These are phyloP conservation scores for Paramormyrops kingsleyae DNA, from an alignment of 2,113 vertebrate species.

Conservation along the genomic window DNA sequence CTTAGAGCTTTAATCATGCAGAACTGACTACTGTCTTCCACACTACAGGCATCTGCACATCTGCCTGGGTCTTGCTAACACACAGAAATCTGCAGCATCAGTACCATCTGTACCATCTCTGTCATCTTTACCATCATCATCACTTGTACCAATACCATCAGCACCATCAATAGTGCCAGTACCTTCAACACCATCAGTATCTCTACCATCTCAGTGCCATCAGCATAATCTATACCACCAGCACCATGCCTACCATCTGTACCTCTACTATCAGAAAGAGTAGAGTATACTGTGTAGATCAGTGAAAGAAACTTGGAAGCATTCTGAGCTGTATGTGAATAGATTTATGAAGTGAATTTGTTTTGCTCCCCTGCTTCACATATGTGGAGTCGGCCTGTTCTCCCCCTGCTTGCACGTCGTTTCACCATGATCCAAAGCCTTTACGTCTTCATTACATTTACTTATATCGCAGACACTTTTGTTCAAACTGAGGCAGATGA, in stretches of 20 bases:
- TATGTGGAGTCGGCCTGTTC: background rate
- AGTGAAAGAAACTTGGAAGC: background rate
- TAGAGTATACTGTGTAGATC: background rate
- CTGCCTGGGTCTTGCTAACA: background rate
- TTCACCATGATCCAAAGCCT: background rate
- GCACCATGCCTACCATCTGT: background rate
- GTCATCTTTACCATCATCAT: background rate
- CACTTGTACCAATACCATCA: background rate
- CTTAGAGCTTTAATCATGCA: background rate
- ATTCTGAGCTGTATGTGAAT: background rate
- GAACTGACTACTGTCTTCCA: background rate
- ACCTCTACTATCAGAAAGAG: background rate
- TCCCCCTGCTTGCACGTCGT: background rate
- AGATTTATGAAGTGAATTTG: background rate
- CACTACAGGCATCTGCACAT: background rate
- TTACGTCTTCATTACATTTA: background rate
- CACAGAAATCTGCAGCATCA: background rate
- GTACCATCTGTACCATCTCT: background rate
- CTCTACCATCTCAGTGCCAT: background rate
- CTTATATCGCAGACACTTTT: background rate
- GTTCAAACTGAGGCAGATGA: background rate
- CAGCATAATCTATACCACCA: background rate
- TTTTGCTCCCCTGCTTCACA: background rate
- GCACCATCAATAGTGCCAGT: background rate
- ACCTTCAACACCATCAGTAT: background rate